Evolutionary conservation across 2,797 vertebrate species (phyloP), one percentile per base, ranked within the genome.

Genomic region (Syngnathus acus): DNA sequence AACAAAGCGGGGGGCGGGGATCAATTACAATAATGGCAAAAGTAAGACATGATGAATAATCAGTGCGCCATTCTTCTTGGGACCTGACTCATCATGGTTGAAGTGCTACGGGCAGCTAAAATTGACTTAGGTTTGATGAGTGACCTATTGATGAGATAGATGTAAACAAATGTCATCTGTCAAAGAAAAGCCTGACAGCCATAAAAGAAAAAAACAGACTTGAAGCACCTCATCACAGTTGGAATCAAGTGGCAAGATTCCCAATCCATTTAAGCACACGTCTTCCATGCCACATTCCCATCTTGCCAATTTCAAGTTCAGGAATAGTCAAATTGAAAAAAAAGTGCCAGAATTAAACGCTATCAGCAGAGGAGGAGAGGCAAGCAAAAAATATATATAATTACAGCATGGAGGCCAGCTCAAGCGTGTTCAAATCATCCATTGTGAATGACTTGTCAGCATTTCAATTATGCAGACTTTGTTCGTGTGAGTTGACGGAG

Each of bases 371-470:
- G 2, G 19, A 21, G 58, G 17, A n/a, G 38, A 77, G 72, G 70
- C 70, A 65, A 71, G 78, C 71, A 72, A 60, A 39, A 74, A 65
- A 71, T 81, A 83, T 85, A 62, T 79, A 84, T 3, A 53, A 53
- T 53, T 88, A 74, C 73, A 64, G 65, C 73, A 69, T 83, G 70
- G 70, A 68, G 66, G 65, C 72, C 62, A 76, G 79, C 66, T 74
- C 67, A 84, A 86, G 77, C 38, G n/a, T 70, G 76, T 82, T 76
- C 62, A 55, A 81, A 71, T 76, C 76, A 71, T 67, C 62, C 64
- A 64, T 67, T 72, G 68, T 71, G 69, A 81, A 78, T 60, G 77
- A 75, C 73, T 82, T 68, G 75, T 79, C 78, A 70, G 65, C 68
- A 85, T 76, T 73, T 64, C 71, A 64, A 66, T 78, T 65, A 78